Percentiles rank a stretch among this genome's conserved stretches.
These are phyloP conservation scores for Rhyacophila evoluta DNA, from an alignment of 2,888 invertebrate genomes.

Conservation along the genomic window DNA sequence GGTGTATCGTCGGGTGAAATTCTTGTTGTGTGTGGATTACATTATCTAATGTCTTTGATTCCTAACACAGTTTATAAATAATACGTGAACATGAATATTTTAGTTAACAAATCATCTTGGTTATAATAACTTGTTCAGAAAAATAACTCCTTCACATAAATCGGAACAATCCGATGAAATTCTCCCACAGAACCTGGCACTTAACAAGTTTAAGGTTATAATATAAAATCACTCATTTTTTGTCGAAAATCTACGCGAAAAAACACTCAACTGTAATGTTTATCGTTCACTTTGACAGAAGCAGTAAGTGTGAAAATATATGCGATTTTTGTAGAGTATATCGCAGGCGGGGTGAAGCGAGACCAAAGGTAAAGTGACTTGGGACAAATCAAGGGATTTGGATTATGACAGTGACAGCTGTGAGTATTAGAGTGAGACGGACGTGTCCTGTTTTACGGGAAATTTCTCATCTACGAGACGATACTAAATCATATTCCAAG, in stretches of 20 bases:
- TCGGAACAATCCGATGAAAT: too few relatives aligned
- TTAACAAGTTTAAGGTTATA: background rate
- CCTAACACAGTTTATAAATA: too few relatives aligned
- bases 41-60: too few relatives aligned
- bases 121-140: too few relatives aligned
- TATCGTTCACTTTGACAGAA: background rate
- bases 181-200: background rate
- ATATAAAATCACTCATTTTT: background rate
- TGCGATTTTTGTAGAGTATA: background rate
- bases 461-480: background rate
- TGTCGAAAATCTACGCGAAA: background rate
- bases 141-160: too few relatives aligned
- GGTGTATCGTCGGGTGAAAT: too few relatives aligned
- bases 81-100: too few relatives aligned
- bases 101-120: too few relatives aligned
- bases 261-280: background rate
- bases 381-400: background rate
- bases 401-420: background rate
- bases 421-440: background rate
- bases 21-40: too few relatives aligned
- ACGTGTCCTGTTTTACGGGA: background rate
- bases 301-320: conserved; percentile 2
- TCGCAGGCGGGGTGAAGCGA: background rate
- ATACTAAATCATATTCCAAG: background rate
- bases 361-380: background rate